Conservation (phyloP, 2,113 vertebrate genomes). For the Dipodomys merriami region DNA sequence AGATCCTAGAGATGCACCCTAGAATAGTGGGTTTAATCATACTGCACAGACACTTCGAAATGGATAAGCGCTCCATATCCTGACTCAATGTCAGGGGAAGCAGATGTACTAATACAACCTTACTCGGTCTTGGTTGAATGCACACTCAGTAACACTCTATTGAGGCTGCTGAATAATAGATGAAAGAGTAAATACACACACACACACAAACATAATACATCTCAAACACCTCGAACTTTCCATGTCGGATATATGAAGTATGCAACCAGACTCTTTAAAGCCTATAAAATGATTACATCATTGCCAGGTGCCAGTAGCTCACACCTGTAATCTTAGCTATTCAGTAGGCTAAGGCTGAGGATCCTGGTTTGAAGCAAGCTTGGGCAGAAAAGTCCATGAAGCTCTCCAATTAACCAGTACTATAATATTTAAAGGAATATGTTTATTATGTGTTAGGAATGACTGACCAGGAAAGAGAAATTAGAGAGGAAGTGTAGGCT, state of each 20-base stretch:
- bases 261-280: background rate
- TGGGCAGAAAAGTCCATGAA: too few relatives aligned
- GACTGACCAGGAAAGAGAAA: slow-evolving; percentile 10
- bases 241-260: slow-evolving; percentile 19
- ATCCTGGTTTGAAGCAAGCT: too few relatives aligned
- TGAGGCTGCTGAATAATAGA: slow-evolving; percentile 65
- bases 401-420: background rate
- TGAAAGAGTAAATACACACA: background rate
- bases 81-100: slow-evolving; percentile 60
- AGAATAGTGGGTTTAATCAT: background rate
- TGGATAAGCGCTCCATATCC: background rate
- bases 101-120: slow-evolving; percentile 72
- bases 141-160: slow-evolving; percentile 73
- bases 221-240: background rate
- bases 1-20: background rate
- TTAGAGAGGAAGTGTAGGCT: background rate
- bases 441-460: background rate
- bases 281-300: slow-evolving; percentile 32
- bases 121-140: slow-evolving; percentile 62
- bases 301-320: too few relatives aligned
- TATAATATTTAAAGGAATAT: background rate
- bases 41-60: slow-evolving; percentile 23
- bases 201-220: background rate
- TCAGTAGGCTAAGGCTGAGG: too few relatives aligned
- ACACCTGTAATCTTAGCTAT: too few relatives aligned